Conservation (phyloP, 30 jellyfish, hydroid and myxozoan genomes). For the Pelagia noctiluca region DNA sequence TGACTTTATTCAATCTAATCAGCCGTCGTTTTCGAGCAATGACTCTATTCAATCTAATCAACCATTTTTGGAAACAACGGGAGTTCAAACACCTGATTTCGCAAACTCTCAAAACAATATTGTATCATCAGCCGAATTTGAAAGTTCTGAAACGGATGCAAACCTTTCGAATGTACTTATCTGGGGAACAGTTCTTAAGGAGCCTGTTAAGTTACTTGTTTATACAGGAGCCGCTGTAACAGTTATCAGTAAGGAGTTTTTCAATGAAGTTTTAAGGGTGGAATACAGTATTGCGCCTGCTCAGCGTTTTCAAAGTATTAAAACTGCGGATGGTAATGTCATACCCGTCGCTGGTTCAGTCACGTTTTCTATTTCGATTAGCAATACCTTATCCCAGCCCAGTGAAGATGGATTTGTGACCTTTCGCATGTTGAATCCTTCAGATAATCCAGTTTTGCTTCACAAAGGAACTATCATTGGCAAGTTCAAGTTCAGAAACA, state of each 20-base stretch:
- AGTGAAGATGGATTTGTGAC: background rate
- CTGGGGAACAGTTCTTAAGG: too few relatives aligned
- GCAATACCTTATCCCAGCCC: slow-evolving; percentile 2
- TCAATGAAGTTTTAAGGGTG: background rate
- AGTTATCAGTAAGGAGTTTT: slow-evolving; percentile 18
- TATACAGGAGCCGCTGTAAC: slow-evolving; percentile 9
- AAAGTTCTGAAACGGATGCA: background rate
- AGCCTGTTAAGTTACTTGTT: too few relatives aligned
- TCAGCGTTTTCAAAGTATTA: too few relatives aligned
- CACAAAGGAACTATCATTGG: slow-evolving; percentile 36
- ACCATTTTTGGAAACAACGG: background rate
- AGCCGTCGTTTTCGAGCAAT: too few relatives aligned
- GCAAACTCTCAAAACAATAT: background rate
- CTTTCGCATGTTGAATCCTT: slow-evolving; percentile 16
- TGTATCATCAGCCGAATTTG: background rate
- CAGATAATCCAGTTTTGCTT: slow-evolving; percentile 29
- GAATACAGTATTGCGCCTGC: background rate
- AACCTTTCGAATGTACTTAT: too few relatives aligned
- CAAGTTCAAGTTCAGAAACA: background rate
- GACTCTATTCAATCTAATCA: too few relatives aligned
- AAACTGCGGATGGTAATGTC: slow-evolving; percentile 7
- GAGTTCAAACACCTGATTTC: background rate
- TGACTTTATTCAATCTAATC: too few relatives aligned
- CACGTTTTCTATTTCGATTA: background rate
- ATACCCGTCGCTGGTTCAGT: slow-evolving; percentile 12